phyloP scores from a whole-genome alignment of 2,888 invertebrate genomes.

The Brachypalpus laphriformis region DNA sequence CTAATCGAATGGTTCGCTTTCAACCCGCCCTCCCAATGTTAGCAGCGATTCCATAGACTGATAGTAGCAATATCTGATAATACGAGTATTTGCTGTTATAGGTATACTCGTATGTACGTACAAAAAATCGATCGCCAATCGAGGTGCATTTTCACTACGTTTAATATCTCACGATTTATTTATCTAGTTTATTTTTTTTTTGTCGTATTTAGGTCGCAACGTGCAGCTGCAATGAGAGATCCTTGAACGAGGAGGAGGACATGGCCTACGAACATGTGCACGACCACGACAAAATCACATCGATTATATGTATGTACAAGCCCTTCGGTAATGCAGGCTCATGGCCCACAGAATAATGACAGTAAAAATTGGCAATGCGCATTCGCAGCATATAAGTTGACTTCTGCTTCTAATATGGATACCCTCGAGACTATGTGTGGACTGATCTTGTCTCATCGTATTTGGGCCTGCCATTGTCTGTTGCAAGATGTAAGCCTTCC shows the following conservation, averaged over 20 bases:
- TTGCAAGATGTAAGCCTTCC: slow-evolving; percentile 28
- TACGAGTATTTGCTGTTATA: background rate
- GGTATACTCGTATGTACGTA: background rate
- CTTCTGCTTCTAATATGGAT: slow-evolving; percentile 61
- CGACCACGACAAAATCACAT: slow-evolving; percentile 47
- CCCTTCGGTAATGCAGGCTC: slow-evolving; percentile 24
- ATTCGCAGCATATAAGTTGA: slow-evolving; percentile 40
- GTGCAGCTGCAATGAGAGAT: slow-evolving; percentile 16
- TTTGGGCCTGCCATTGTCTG: slow-evolving; percentile 69
- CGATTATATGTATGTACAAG: slow-evolving; percentile 29
- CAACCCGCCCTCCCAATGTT: no score
- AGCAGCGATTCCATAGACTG: no score
- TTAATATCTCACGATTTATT: slow-evolving; percentile 30
- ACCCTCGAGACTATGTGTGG: slow-evolving; percentile 33
- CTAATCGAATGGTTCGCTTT: no score
- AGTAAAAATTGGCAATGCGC: slow-evolving; percentile 63
- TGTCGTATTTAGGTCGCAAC: slow-evolving; percentile 45
- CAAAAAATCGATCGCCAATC: no score
- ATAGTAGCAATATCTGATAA: no score
- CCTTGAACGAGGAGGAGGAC: slow-evolving; percentile 11
- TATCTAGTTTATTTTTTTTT: background rate
- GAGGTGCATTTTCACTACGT: background rate
- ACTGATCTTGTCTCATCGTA: slow-evolving; percentile 62
- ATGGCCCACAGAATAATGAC: slow-evolving; percentile 52
- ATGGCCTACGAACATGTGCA: slow-evolving; percentile 7